Conservation (phyloP, 2,797 vertebrate species). For the Fundulus diaphanus region DNA sequence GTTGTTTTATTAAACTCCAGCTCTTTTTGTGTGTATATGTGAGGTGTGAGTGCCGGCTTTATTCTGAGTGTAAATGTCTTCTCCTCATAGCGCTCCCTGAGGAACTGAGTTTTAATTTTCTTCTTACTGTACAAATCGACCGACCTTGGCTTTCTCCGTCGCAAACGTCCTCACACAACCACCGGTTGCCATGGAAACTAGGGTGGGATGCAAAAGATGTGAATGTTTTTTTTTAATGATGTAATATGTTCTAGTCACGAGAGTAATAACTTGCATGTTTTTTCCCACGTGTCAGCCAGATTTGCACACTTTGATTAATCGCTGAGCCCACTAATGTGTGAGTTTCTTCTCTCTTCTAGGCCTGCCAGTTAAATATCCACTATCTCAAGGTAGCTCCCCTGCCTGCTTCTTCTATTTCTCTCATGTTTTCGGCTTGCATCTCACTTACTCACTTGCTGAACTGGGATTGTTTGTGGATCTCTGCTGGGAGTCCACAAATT, state of each 20-base stretch:
- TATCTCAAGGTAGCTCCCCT: conserved; percentile 83
- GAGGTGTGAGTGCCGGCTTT: background rate
- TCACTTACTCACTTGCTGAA: conserved; percentile 37
- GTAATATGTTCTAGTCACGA: conserved; percentile 2
- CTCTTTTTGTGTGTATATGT: background rate
- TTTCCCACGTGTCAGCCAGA: conserved; percentile 3
- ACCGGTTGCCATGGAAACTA: conserved; percentile 72
- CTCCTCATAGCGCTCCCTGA: conserved; percentile 14
- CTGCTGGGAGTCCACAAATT: conserved; percentile 69
- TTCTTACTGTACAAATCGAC: conserved; percentile 8
- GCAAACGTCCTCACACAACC: conserved; percentile 35
- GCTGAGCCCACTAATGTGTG: conserved; percentile 57
- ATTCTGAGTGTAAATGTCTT: conserved; percentile 31
- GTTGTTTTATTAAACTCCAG: conserved; percentile 26
- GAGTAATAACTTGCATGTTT: conserved; percentile 15
- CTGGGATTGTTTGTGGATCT: conserved; percentile 77
- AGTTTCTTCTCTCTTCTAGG: conserved; percentile 80
- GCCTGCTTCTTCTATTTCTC: conserved; percentile 62
- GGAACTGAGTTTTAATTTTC: conserved; percentile 25
- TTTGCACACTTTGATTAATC: conserved; percentile 24
- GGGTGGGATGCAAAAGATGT: conserved; percentile 47
- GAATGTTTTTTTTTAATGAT: conserved; percentile 22
- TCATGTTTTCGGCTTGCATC: conserved; percentile 52
- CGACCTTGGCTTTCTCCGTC: conserved; percentile 60
- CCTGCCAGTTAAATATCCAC: conserved; percentile 86